Conservation (phyloP, 2,888 invertebrate species). For the Anodontia alba region DNA sequence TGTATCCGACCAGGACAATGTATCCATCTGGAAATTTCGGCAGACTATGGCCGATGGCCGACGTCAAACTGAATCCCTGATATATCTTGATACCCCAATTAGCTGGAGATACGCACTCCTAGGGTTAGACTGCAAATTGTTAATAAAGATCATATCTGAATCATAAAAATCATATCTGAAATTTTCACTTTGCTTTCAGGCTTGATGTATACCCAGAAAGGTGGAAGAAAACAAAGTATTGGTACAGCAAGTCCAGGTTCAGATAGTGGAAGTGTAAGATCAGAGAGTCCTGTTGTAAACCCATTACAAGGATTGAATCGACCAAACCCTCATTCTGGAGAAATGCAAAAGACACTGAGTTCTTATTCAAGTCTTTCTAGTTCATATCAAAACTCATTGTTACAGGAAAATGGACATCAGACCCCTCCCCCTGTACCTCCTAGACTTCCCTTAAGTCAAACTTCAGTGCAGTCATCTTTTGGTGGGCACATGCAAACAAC, state of each 20-base stretch:
- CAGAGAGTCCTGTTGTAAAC: conserved; percentile 75
- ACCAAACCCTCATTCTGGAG: conserved; percentile 32
- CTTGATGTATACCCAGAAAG: neutral
- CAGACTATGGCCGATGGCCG: no score
- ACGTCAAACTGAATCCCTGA: no score
- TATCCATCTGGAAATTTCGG: no score
- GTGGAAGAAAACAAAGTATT: conserved; percentile 47
- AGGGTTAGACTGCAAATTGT: no score
- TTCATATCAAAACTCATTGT: conserved; percentile 11
- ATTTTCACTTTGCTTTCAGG: neutral
- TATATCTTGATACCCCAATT: no score
- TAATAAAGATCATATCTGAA: no score
- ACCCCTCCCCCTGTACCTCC: conserved; percentile 87
- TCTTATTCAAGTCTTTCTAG: conserved; percentile 28
- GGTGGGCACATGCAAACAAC: conserved; percentile 66
- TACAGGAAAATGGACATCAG: conserved; percentile 72
- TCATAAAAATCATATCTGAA: no score
- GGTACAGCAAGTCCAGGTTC: conserved; percentile 91
- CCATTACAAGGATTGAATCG: neutral
- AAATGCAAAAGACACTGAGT: conserved; percentile 1
- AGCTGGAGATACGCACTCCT: no score
- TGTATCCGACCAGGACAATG: no score
- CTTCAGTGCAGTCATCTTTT: no score
- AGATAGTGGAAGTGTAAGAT: conserved; percentile 91
- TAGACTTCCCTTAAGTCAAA: conserved; percentile 63